A percentile compares a stretch with the other conserved stretches of the same genome.
Conservation (phyloP, 1,140 invertebrate species). For the Adelges cooleyi region DNA sequence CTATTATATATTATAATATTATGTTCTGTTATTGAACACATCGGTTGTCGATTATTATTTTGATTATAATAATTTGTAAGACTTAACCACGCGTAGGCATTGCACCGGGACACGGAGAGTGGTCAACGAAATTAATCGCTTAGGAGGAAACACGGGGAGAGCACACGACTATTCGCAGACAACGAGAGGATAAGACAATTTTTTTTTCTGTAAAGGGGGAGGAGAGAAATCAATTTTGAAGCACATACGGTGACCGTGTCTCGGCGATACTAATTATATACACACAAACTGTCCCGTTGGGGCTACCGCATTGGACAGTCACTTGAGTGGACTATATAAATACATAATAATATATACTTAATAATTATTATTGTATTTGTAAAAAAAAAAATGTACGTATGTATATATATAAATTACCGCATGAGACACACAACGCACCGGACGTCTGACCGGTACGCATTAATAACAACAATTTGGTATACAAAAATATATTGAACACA, state of each 20-base stretch:
- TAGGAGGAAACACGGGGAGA: neutral
- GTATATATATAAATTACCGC: no score
- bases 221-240: neutral
- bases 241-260: slow-evolving; percentile 21
- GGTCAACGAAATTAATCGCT: neutral
- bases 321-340: neutral
- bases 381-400: no score
- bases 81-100: neutral
- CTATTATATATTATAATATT: no score
- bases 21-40: neutral
- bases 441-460: no score
- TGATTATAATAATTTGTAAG: neutral
- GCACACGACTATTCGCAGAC: neutral
- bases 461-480: no score
- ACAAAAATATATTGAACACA: no score
- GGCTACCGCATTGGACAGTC: neutral
- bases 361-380: no score
- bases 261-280: neutral
- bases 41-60: slow-evolving; percentile 10
- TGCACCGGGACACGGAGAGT: neutral
- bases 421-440: no score
- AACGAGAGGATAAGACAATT: no score
- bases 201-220: no score
- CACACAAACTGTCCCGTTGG: neutral
- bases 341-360: neutral